Evolutionary conservation across 2,888 invertebrate genomes (phyloP).

Genomic region (Acrocera orbiculus): DNA sequence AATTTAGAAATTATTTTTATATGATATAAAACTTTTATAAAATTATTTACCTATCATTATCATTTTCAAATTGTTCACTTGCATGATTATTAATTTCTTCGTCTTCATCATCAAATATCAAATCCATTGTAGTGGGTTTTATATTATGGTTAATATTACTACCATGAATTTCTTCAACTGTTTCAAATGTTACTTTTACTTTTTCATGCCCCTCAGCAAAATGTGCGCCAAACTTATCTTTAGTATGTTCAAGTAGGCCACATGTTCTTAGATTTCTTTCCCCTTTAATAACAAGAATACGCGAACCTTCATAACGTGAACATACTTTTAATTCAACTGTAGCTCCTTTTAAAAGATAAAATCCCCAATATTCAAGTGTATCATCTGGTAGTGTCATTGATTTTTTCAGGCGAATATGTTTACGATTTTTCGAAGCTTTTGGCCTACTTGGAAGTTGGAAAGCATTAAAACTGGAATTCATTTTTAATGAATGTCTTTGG

Average conservation of each 20-base stretch:
- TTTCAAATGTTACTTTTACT: conserved; percentile 40
- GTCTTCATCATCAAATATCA: conserved; percentile 4
- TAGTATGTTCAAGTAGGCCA: conserved; percentile 52
- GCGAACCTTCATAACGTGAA: conserved; percentile 60
- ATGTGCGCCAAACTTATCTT: conserved; percentile 42
- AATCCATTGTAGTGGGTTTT: too few relatives aligned
- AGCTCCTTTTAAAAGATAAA: conserved; percentile 63
- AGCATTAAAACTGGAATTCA: conserved; percentile 55
- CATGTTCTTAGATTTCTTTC: conserved; percentile 60
- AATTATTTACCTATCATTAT: too few relatives aligned
- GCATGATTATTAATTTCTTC: conserved; percentile 26
- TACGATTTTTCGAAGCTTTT: conserved; percentile 46
- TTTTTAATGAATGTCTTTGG: conserved; percentile 54
- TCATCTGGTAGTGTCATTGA: conserved; percentile 71
- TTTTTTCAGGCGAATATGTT: conserved; percentile 60
- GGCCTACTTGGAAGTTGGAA: conserved; percentile 56
- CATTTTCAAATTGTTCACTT: conserved; percentile 22
- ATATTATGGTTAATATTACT: too few relatives aligned
- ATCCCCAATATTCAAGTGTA: conserved; percentile 77
- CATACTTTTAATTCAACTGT: conserved; percentile 61
- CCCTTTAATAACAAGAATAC: conserved; percentile 65
- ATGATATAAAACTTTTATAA: too few relatives aligned
- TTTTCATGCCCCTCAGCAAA: conserved; percentile 28
- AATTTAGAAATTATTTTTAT: too few relatives aligned
- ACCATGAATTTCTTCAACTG: conserved; percentile 35